phyloP scores from a whole-genome alignment of 2,797 vertebrate genomes.

The Scomberomorus guttatus region DNA sequence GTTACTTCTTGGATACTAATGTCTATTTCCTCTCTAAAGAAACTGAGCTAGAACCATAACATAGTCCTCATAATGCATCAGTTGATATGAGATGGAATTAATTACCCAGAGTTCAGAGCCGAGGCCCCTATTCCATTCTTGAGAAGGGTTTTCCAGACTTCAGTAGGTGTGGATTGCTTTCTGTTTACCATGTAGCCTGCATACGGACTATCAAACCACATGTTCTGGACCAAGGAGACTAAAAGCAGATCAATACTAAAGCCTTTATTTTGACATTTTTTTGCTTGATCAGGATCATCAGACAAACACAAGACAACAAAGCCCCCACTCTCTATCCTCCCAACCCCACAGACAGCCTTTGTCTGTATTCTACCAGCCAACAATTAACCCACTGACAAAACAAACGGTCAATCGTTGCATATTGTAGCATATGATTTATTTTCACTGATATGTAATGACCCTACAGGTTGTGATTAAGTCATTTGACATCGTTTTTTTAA shows the following conservation, averaged over 20 bases:
- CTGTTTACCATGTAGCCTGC: conserved; percentile 44
- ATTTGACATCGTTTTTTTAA: conserved; percentile 26
- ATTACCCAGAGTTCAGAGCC: conserved; percentile 17
- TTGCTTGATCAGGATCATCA: conserved; percentile 41
- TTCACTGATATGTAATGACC: conserved; percentile 47
- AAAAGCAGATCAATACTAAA: conserved; percentile 66
- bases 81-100: conserved; percentile 35
- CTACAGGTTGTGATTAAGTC: conserved; percentile 49
- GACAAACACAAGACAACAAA: conserved; percentile 41
- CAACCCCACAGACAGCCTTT: conserved; percentile 46
- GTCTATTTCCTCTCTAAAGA: conserved; percentile 30
- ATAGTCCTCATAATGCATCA: conserved; percentile 30
- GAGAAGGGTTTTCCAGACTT: conserved; percentile 30
- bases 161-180: conserved; percentile 40
- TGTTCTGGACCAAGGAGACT: conserved; percentile 35
- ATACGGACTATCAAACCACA: conserved; percentile 32
- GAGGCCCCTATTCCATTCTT: conserved; percentile 20
- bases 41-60: conserved; percentile 36
- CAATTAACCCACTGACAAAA: conserved; percentile 37
- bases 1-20: conserved; percentile 48
- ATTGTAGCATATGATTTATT: conserved; percentile 59
- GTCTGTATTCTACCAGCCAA: conserved; percentile 48
- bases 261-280: conserved; percentile 64
- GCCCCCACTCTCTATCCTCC: conserved; percentile 14
- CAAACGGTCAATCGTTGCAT: conserved; percentile 48